phyloP scores from a whole-genome alignment of 2,888 invertebrate genomes.

The Stictocephala bisonia region DNA sequence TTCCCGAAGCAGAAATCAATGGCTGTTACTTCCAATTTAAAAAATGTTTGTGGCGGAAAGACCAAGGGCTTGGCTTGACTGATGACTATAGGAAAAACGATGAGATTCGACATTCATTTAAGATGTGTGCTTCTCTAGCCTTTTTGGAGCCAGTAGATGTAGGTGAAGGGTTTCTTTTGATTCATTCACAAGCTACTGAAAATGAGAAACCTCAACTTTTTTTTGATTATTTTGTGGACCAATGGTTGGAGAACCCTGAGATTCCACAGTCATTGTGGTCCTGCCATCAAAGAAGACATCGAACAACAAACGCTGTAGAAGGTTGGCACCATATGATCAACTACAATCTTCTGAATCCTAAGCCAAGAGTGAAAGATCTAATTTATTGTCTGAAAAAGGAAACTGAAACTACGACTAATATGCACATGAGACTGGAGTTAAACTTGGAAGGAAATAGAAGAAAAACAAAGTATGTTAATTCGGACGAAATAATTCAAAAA shows the following conservation, averaged over 20 bases:
- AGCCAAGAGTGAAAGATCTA: not conserved
- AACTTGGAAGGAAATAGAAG: too few species aligned
- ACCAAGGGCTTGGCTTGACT: conserved; percentile 5
- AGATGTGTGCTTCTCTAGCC: too few species aligned
- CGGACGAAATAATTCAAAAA: too few species aligned
- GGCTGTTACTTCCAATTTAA: too few species aligned
- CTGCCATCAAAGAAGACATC: not conserved
- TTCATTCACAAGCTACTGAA: not conserved
- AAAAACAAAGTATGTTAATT: not conserved
- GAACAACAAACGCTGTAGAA: too few species aligned
- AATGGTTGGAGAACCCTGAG: conserved; percentile 7
- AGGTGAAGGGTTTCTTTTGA: not conserved
- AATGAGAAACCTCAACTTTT: not conserved
- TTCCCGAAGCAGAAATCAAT: not conserved
- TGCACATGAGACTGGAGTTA: not conserved
- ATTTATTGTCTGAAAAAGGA: not conserved
- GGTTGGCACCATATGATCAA: not conserved
- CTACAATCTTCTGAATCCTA: not conserved
- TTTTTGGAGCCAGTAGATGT: conserved; percentile 1
- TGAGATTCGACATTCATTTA: not conserved
- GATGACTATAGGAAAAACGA: not conserved
- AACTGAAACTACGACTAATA: not conserved
- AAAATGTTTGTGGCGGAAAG: not conserved
- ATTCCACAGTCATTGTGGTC: not conserved
- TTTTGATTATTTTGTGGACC: too few species aligned